phyloP scores from a whole-genome alignment of 2,797 vertebrate species.

The Scomberomorus guttatus region DNA sequence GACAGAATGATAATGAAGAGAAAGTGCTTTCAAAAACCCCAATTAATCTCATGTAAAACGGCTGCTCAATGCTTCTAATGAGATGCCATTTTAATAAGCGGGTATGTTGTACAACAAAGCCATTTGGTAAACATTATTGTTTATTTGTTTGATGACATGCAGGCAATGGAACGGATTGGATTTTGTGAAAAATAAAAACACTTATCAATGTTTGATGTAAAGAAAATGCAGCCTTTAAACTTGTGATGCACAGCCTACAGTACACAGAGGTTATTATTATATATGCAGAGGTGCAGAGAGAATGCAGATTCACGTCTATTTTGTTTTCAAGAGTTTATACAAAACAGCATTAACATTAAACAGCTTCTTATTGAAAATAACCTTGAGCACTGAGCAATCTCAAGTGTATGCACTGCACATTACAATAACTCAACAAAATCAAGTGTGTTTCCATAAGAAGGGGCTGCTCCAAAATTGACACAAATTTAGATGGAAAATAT shows the following conservation, averaged over 20 bases:
- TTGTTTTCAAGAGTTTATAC: constrained; percentile 25
- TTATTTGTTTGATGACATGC: constrained; percentile 81
- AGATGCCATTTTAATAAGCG: constrained; percentile 85
- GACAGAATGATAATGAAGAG: constrained; percentile 86
- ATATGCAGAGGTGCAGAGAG: neutral
- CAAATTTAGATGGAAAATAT: constrained; percentile 68
- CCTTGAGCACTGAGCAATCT: constrained; percentile 25
- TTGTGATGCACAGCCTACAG: neutral
- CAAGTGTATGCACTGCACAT: constrained; percentile 22
- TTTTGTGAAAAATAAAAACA: constrained; percentile 53
- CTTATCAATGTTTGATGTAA: constrained; percentile 53
- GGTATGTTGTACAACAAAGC: constrained; percentile 84
- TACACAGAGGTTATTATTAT: neutral
- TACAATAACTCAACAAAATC: constrained; percentile 30
- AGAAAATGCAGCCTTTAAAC: constrained; percentile 27
- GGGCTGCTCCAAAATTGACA: constrained; percentile 52
- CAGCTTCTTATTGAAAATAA: constrained; percentile 38
- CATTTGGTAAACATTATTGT: constrained; percentile 85
- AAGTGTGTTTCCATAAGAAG: constrained; percentile 31
- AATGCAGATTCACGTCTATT: neutral
- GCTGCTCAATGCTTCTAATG: constrained; percentile 83
- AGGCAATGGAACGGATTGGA: constrained; percentile 66
- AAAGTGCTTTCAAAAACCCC: constrained; percentile 80
- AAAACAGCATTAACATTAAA: constrained; percentile 36
- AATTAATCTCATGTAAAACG: constrained; percentile 86